Evolutionary conservation across 2,113 vertebrate genomes (phyloP), one percentile per base, ranked within the genome.

Genomic region (Scatophagus argus): DNA sequence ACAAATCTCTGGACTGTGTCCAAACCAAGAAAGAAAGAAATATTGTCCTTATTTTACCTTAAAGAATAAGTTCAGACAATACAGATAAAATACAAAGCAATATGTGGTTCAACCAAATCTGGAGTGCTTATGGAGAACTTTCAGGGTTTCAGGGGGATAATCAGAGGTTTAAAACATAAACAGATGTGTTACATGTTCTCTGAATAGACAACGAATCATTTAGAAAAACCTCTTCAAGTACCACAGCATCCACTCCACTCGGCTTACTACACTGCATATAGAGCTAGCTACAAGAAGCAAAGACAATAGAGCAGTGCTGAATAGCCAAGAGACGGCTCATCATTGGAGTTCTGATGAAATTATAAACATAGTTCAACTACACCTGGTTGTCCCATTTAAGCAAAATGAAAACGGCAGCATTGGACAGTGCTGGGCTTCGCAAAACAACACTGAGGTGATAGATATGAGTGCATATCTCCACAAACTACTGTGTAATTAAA

Each of bases 401-500:
- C 74, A 38, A 88, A 88, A 93, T 92, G 68, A 93, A 90, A 91
- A 85, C 66, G 23, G 80, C 84, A 88, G 89, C 79, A 43, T 31
- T 14, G 79, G 87, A 77, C 74, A 41, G 7, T 56, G 66, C 77
- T 79, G 58, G 64, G 64, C 79, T 83, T 69, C 10, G 29, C 86
- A 80, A 71, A 90, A 83, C 82, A 88, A 81, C 91, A 67, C 77
- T 1, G 76, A 67, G 77, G 81, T 72, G 74, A 88, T 91, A 56
- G 51, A 85, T 63, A 54, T 3, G 43, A 39, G 66, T 56, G 12
- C 43, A 14, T 3, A 34, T 59, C 81, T 80, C 69, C 80, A 64
- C 87, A 88, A 92, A 92, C 86, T 85, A 91, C 85, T 89, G 31
- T 63, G 86, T 93, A 91, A 93, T 93, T 93, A 93, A 88, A 91